Base-by-base conservation (phyloP, 2,888 invertebrate species). In the Rotaria macrura region DNA sequence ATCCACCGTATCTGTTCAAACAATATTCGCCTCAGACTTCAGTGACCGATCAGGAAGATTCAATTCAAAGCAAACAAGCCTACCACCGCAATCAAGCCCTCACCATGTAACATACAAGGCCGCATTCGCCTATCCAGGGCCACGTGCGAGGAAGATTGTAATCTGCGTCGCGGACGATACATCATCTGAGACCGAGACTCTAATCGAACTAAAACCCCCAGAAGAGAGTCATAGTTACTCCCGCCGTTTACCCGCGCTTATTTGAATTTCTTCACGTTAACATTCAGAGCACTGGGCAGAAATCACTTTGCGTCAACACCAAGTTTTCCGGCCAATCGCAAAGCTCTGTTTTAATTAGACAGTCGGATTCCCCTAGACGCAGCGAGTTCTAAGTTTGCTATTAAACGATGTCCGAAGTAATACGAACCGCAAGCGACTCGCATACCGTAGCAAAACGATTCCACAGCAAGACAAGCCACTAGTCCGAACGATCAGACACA, bases 291-390 rank as follows among this genome's bases (percentile, higher is more conserved):
- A 93, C 93, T 93, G 93, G 93, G 93, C 93, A 93, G 93, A 93
- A 93, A 93, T 93, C 93, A 93, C 93, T 91, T 90, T 89, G 89
- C 89, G 91, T 92, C 91, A 91, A 89, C 90, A 90, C 89, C 89
- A 57, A 57, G 57, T 57, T 87, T 79, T 52, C 86, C 55, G 92
- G 92, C 92, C 92, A 93, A 93, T 93, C 93, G 92, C 93, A 93
- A 93, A 93, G 93, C 93, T 93, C 92, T 93, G 93, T 93, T 93
- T 93, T 93, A 92, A 93, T 93, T 93, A 93, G 92, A 93, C 93
- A 93, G 93, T 93, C 93, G 92, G 93, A 93, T 92, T 92, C 92
- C 92, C 92, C 92, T 91, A 91, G 93, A 93, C 93, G 93, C 93
- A 92, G 93, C 49, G 49, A 93, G 93, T 93, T 93, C 92, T 92